These are phyloP conservation scores for Eustalomyia histrio DNA, from an alignment of 2,888 invertebrate species.

Conservation along the genomic window DNA sequence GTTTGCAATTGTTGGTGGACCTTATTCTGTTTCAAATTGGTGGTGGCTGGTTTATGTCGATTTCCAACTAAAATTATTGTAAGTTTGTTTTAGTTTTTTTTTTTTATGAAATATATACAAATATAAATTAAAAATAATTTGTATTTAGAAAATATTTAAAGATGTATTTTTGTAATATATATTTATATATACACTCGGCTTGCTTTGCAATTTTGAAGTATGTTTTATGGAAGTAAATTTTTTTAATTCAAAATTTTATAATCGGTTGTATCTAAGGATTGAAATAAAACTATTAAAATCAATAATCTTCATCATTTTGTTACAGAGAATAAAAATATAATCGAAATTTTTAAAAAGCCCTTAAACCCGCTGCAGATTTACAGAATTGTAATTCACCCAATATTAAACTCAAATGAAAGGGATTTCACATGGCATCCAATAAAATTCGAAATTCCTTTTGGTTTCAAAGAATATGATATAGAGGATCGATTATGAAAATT, in stretches of 20 bases:
- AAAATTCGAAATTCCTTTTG: too few relatives aligned
- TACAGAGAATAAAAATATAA: too few relatives aligned
- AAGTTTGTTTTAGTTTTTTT: constrained; percentile 24
- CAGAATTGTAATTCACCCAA: too few relatives aligned
- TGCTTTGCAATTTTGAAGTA: neutral
- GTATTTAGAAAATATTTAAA: constrained; percentile 1
- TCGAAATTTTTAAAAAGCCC: too few relatives aligned
- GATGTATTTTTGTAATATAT: neutral
- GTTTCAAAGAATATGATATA: too few relatives aligned
- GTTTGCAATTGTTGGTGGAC: neutral
- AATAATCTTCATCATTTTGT: too few relatives aligned
- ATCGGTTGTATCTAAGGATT: neutral
- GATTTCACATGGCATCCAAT: too few relatives aligned
- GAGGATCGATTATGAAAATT: too few relatives aligned
- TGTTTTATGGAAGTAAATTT: neutral
- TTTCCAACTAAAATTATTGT: constrained; percentile 57
- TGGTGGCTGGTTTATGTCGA: constrained; percentile 9
- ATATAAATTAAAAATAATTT: constrained; percentile 2
- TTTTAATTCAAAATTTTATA: constrained; percentile 1
- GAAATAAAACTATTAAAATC: too few relatives aligned
- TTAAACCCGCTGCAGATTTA: too few relatives aligned
- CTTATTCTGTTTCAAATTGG: neutral
- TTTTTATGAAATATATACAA: constrained; percentile 11
- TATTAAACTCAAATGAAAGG: too few relatives aligned
- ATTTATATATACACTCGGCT: constrained; percentile 1